A percentile compares a stretch with the other conserved stretches of the same genome.
Conservation (phyloP, 1,140 invertebrate genomes). For the Amyelois transitella region DNA sequence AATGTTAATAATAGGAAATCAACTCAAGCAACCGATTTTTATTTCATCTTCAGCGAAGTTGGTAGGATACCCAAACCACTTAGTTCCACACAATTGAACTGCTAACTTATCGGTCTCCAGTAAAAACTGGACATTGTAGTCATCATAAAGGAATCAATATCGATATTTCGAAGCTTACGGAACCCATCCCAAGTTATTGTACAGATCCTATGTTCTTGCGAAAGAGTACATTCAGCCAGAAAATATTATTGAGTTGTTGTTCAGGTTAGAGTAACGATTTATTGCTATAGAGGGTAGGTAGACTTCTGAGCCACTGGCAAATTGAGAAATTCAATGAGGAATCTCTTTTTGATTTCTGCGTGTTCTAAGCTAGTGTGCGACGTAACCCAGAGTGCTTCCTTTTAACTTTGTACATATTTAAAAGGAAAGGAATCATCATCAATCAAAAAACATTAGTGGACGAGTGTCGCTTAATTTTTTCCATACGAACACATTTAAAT, state of each 20-base stretch:
- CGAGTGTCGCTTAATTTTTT: too few species aligned
- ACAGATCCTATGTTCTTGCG: background rate
- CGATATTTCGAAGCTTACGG: conserved; percentile 8
- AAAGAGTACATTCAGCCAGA: conserved; percentile 1
- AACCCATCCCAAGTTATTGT: conserved; percentile 2
- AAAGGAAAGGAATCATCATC: too few species aligned
- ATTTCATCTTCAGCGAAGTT: conserved; percentile 18
- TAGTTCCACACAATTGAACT: conserved; percentile 60
- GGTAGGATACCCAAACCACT: conserved; percentile 22
- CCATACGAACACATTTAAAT: too few species aligned
- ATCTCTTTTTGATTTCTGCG: too few species aligned
- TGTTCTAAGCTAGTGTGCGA: too few species aligned
- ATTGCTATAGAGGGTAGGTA: too few species aligned
- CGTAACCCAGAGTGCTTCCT: too few species aligned
- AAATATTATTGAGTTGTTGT: background rate
- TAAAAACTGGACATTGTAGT: conserved; percentile 42
- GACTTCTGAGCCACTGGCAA: too few species aligned
- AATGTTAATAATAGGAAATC: conserved; percentile 7
- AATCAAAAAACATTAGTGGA: too few species aligned
- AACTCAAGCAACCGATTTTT: conserved; percentile 7
- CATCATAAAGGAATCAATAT: conserved; percentile 1
- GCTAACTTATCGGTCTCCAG: conserved; percentile 41
- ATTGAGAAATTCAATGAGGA: too few species aligned
- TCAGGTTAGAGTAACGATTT: background rate
- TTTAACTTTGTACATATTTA: too few species aligned